Conservation (phyloP, 2,888 invertebrate species). For the Dasysyrphus albostriatus region DNA sequence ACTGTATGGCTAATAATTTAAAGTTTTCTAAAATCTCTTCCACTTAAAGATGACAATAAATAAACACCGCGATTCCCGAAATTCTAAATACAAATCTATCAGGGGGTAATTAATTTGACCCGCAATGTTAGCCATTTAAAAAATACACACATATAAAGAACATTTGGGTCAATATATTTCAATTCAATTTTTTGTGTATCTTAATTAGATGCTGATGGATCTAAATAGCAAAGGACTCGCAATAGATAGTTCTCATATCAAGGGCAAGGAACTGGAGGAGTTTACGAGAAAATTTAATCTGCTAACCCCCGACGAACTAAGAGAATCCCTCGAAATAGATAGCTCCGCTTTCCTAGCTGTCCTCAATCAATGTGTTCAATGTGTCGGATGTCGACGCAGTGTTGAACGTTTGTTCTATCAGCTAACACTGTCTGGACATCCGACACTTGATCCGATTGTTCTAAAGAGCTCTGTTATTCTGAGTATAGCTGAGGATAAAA, state of each 20-base stretch:
- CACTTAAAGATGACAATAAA: no score
- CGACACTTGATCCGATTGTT: conserved; percentile 94
- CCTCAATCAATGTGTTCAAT: conserved; percentile 95
- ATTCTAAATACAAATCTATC: no score
- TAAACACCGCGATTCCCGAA: no score
- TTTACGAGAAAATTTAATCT: conserved; percentile 93
- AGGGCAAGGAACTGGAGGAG: conserved; percentile 93
- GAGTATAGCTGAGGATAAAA: conserved; percentile 91
- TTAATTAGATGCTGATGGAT: conserved; percentile 95
- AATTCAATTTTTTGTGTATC: conserved; percentile 45
- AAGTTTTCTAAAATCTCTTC: no score
- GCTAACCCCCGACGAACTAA: conserved; percentile 90
- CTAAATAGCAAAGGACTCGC: conserved; percentile 93
- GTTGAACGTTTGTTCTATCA: conserved; percentile 95
- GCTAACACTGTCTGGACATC: conserved; percentile 92
- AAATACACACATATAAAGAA: neutral
- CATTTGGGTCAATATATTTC: neutral
- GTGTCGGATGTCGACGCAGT: conserved; percentile 96
- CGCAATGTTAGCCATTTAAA: no score
- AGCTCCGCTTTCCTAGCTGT: conserved; percentile 92
- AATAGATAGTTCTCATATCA: conserved; percentile 91
- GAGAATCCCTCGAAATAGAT: conserved; percentile 92
- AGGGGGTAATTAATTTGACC: no score
- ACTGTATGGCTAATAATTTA: no score
- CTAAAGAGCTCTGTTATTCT: conserved; percentile 90